A percentile compares a stretch with the other conserved stretches of the same genome.
Conservation (phyloP, 2,797 vertebrate genomes). For the Tapera naevia region DNA sequence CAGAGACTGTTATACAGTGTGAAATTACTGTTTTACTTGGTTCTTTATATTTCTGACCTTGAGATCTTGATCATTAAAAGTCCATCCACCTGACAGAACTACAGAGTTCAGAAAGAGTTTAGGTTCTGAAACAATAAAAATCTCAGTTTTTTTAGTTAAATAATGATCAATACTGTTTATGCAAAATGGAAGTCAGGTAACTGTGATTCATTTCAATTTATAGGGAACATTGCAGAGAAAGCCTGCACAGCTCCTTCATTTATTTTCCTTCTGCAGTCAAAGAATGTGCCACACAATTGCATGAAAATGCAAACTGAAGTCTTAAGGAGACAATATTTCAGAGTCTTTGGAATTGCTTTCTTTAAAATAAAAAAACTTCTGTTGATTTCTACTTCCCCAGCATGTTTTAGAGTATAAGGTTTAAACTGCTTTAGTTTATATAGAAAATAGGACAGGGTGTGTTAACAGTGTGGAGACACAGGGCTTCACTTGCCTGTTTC, state of each 20-base stretch:
- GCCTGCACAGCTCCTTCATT: not conserved
- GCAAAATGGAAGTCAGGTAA: not conserved
- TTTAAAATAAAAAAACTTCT: not conserved
- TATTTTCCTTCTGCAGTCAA: not conserved
- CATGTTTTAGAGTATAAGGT: not conserved
- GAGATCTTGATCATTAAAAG: slow-evolving; percentile 8
- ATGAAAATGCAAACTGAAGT: not conserved
- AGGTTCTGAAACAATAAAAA: not conserved
- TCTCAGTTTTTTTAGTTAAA: not conserved
- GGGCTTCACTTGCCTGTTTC: not conserved
- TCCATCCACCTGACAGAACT: not conserved
- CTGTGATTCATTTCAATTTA: not conserved
- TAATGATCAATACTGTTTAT: not conserved
- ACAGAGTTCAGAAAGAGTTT: not conserved
- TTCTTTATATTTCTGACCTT: slow-evolving; percentile 49
- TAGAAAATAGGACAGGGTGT: not conserved
- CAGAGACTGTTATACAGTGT: not conserved
- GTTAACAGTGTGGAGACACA: not conserved
- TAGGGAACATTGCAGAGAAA: not conserved
- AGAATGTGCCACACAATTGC: not conserved
- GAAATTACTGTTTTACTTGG: slow-evolving; percentile 35
- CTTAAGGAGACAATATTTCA: not conserved
- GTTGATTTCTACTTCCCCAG: not conserved
- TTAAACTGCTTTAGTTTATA: not conserved
- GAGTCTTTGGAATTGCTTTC: not conserved